These are phyloP conservation scores for Ctenoplectra terminalis DNA, from an alignment of 1,140 invertebrate genomes.

Conservation along the genomic window DNA sequence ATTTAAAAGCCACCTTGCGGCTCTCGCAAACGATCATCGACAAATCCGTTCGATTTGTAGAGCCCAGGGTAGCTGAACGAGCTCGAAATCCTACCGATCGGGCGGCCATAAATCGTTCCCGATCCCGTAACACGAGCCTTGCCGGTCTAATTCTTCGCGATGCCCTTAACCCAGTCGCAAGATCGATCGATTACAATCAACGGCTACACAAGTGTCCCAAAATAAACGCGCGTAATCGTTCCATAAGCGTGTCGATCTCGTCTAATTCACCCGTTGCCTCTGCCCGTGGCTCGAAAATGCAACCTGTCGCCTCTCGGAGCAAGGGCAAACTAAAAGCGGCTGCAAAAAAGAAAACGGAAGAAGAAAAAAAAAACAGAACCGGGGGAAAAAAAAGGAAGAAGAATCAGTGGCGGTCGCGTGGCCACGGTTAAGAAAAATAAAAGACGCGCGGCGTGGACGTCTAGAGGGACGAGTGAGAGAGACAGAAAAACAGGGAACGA, in stretches of 20 bases:
- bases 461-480: constrained; percentile 23
- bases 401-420: constrained; percentile 61
- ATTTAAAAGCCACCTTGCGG: background rate
- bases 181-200: background rate
- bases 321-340: constrained; percentile 23
- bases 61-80: constrained; percentile 25
- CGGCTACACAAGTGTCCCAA: background rate
- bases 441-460: constrained; percentile 53
- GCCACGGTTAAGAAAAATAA: constrained; percentile 56
- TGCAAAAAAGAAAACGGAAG: background rate
- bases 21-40: constrained; percentile 6
- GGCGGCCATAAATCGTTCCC: constrained; percentile 47
- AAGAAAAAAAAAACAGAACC: background rate
- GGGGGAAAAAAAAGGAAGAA: constrained; percentile 49
- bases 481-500: background rate
- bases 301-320: background rate
- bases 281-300: background rate
- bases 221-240: background rate
- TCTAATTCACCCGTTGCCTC: background rate
- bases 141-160: background rate
- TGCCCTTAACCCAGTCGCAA: constrained; percentile 3
- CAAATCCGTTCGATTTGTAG: constrained; percentile 46
- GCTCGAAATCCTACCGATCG: constrained; percentile 46
- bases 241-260: background rate
- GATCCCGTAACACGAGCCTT: constrained; percentile 48